phyloP scores from a whole-genome alignment of 2,888 invertebrate genomes.

The Cryptophagus acutangulus region DNA sequence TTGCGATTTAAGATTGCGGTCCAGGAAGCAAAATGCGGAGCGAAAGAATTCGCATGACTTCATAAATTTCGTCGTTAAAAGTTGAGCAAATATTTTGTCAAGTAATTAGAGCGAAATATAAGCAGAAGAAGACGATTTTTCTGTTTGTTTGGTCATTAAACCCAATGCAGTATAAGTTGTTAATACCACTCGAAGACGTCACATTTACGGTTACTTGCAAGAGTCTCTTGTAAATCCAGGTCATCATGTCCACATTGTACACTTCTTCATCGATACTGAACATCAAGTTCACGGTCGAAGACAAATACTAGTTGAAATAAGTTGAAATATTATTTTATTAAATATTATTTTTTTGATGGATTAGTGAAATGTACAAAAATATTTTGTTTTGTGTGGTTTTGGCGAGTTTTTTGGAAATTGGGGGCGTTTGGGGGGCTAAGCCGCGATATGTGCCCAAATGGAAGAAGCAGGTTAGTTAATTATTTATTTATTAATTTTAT shows the following conservation, averaged over 20 bases:
- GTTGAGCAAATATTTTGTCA: no score
- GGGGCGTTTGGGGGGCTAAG: constrained; percentile 19
- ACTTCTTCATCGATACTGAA: constrained; percentile 21
- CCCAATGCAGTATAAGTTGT: no score
- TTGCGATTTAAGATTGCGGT: no score
- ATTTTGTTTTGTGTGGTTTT: not conserved
- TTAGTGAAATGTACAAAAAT: no score
- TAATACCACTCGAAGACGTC: constrained; percentile 17
- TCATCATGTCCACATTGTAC: constrained; percentile 14
- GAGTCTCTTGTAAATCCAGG: constrained; percentile 36
- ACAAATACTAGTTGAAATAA: constrained; percentile 4
- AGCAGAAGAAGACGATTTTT: no score
- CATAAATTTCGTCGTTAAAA: no score
- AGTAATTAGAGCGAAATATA: no score
- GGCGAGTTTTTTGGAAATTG: constrained; percentile 1
- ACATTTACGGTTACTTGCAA: constrained; percentile 36
- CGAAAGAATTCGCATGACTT: no score
- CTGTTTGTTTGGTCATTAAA: no score
- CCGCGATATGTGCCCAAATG: constrained; percentile 69
- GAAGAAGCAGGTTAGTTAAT: constrained; percentile 71
- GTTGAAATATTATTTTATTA: not conserved
- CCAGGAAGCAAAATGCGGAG: no score
- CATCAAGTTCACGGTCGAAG: constrained; percentile 43
- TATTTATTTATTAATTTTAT: constrained; percentile 1
- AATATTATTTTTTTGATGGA: no score